Conservation (phyloP, 1,140 invertebrate genomes). For the Oreohelix idahoensis region DNA sequence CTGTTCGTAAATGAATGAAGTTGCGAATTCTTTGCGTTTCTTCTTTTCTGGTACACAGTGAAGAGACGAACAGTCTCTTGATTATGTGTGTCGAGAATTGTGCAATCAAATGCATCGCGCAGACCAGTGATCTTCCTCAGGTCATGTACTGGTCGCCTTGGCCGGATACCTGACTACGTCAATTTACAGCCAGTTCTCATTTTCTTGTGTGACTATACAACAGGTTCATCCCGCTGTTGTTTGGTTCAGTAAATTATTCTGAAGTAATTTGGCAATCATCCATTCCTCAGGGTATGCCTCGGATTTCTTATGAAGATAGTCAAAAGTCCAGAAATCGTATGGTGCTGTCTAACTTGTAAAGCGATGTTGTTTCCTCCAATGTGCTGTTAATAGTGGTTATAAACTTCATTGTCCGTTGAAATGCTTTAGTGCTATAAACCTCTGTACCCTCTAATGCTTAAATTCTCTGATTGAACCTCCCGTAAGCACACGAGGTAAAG, state of each 20-base stretch:
- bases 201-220: not conserved
- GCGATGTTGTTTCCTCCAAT: too few species aligned
- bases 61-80: not conserved
- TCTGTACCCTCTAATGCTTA: too few species aligned
- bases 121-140: not conserved
- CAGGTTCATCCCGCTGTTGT: not conserved
- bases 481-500: not conserved
- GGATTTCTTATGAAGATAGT: not conserved
- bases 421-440: too few species aligned
- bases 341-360: not conserved
- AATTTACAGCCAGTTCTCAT: not conserved
- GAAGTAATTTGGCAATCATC: not conserved
- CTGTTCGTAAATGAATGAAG: not conserved
- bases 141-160: not conserved
- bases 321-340: not conserved
- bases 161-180: not conserved
- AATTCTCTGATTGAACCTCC: not conserved
- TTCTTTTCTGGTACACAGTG: not conserved
- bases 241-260: not conserved
- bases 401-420: too few species aligned
- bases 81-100: not conserved
- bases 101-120: too few species aligned
- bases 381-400: too few species aligned
- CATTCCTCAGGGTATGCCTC: conserved; percentile 9
- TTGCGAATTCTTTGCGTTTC: not conserved